Percentiles rank a stretch among this genome's conserved stretches.
Evolutionary conservation across 2,888 invertebrate genomes (phyloP).

Genomic region (Tupiocoris notatus): DNA sequence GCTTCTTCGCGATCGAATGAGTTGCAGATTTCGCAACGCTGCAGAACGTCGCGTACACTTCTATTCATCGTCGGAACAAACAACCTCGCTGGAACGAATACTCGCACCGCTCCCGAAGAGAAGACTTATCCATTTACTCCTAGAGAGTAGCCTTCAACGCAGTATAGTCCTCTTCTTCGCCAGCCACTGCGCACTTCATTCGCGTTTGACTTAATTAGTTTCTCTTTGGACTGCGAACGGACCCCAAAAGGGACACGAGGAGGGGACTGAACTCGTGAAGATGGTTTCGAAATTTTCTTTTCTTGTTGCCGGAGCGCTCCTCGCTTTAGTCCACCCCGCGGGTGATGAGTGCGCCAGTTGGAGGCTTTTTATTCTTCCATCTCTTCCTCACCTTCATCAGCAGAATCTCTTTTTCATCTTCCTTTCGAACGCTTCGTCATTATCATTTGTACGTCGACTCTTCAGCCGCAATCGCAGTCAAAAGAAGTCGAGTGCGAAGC

Average conservation of each 20-base stretch:
- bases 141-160: background rate
- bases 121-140: background rate
- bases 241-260: background rate
- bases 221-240: background rate
- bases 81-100: background rate
- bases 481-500: background rate
- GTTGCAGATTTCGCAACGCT: background rate
- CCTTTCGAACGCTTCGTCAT: background rate
- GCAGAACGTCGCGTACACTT: background rate
- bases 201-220: slow-evolving; percentile 16
- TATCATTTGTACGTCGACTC: background rate
- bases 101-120: background rate
- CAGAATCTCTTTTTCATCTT: background rate
- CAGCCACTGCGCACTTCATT: background rate
- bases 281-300: slow-evolving; percentile 26
- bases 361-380: slow-evolving; percentile 22
- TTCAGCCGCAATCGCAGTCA: background rate
- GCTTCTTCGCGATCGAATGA: background rate
- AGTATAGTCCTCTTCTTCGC: background rate
- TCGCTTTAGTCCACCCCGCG: too few species aligned
- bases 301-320: slow-evolving; percentile 25
- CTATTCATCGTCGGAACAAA: background rate
- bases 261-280: slow-evolving; percentile 5
- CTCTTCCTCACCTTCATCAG: slow-evolving; percentile 1
- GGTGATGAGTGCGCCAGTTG: slow-evolving; percentile 33